Base-by-base conservation (phyloP, 2,888 invertebrate species). In the Tetragnatha montana region DNA sequence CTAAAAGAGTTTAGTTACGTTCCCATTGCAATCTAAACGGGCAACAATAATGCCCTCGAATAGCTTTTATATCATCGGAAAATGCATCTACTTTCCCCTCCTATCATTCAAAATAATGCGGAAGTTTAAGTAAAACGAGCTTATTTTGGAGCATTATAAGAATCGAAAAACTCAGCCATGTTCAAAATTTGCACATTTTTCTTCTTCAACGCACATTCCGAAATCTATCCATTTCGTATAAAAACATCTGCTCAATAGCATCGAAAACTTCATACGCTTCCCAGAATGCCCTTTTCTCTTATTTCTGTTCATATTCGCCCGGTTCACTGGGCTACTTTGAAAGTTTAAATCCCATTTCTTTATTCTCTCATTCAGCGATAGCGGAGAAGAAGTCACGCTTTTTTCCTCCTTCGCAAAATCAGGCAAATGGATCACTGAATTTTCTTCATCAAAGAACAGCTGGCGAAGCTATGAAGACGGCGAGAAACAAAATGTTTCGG, bases 401-500 rank as follows among this genome's bases (percentile, higher is more conserved):
- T 60, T 60, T 60, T 60, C 35, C 35, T 35, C 35, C 35, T 35
- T 35, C 35, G 35, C 35, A 35, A 60, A 60, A 60, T 60, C 60
- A 17, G 12, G 60, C 8, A 60, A 78, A 78, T 78, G 78, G 78
- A 22, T 78, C 78, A 78, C 78, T 78, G 60, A 22, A 60, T 60
- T 68, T 21, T 22, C 22, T 21, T 60, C 51, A 78, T 78, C 60
- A 60, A 78, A 60, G 75, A 78, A 78, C 60, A 78, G 22, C 51
- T 75, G 75, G 60, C 21, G 60, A 10, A 60, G 60, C 60, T 12
- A 60, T 60, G 60, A 60, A 17, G 60, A 60, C 60, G 17, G 60
- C 17, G 0, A 60, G 60, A 60, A 60, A 60, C 60, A 60, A 7
- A 60, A 60, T 8, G 10, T 60, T 60, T 60, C n/a, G 60, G 60